Percentiles rank a stretch among this genome's conserved stretches.
Evolutionary conservation across 2,113 vertebrate species (phyloP).

Genomic region (Chamaea fasciata): DNA sequence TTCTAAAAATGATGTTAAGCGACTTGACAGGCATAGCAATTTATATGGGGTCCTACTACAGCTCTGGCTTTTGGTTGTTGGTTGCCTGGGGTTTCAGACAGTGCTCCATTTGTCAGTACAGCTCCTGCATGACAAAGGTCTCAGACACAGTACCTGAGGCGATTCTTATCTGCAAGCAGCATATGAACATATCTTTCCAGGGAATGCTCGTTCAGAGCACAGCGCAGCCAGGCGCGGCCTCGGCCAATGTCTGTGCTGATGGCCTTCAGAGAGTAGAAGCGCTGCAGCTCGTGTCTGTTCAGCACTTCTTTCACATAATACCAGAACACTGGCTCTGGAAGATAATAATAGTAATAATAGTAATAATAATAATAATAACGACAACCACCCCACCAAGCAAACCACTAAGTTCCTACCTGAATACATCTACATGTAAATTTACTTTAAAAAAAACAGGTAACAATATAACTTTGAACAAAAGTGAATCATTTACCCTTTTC

Average conservation of each 20-base stretch:
- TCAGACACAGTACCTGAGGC: slow-evolving; percentile 78
- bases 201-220: slow-evolving; percentile 94
- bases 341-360: too few relatives aligned
- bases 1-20: not conserved
- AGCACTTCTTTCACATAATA: slow-evolving; percentile 93
- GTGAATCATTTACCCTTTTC: not conserved
- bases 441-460: not conserved
- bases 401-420: not conserved
- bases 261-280: slow-evolving; percentile 87
- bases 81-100: not conserved
- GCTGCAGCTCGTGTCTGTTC: slow-evolving; percentile 91
- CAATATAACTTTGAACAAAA: not conserved
- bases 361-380: too few relatives aligned
- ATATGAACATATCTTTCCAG: slow-evolving; percentile 92
- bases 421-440: not conserved
- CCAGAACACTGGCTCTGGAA: slow-evolving; percentile 92
- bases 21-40: not conserved
- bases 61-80: not conserved
- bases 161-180: slow-evolving; percentile 83
- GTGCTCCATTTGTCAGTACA: not conserved
- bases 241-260: slow-evolving; percentile 87
- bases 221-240: slow-evolving; percentile 94
- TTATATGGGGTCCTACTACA: not conserved
- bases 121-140: not conserved
- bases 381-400: not conserved